Evolutionary conservation across 1,140 invertebrate genomes (phyloP), one percentile per base, ranked within the genome.

Genomic region (Papilio helenus): DNA sequence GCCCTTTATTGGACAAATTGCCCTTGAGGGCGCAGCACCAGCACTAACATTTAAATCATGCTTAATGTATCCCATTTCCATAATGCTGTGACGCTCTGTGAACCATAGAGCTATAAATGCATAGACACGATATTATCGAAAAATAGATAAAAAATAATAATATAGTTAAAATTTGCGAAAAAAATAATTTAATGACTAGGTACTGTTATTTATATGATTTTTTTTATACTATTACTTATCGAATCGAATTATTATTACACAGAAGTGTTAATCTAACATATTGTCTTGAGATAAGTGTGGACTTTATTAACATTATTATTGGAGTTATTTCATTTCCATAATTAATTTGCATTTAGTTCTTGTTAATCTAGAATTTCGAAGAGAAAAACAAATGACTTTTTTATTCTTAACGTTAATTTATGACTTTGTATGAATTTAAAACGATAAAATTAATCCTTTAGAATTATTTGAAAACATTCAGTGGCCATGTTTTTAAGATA

Each of bases 31-130:
- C 77, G 84, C 80, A 85, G 80, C 81, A 85, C 83, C 90, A 91
- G 85, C 86, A 79, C 87, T 91, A 88, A 91, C 88, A 92, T 92
- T 91, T 92, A 91, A 92, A 92, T 90, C 89, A 91, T 86, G 80
- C 86, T 87, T 92, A 92, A 90, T 90, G 89, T 85, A 86, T 23
- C 81, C 87, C 85, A 90, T 92, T 90, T 90, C 88, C 89, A 90
- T 90, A 84, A 87, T 82, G 80, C 85, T 82, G 84, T 85, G 81
- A 84, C 79, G 79, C 58, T 80, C 82, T 82, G 79, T 76, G 49
- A 39, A n/a, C 42, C 29, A 34, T 29, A 79, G 79, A 78, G 55
- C 76, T 86, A 83, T 16, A 76, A 82, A 81, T 23, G 12, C 49
- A 29, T 83, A 84, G 82, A 85, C 14, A 58, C 4, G 61, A 14